These are phyloP conservation scores for Tyrophagus putrescentiae DNA, from an alignment of 1,140 invertebrate species.

Conservation along the genomic window DNA sequence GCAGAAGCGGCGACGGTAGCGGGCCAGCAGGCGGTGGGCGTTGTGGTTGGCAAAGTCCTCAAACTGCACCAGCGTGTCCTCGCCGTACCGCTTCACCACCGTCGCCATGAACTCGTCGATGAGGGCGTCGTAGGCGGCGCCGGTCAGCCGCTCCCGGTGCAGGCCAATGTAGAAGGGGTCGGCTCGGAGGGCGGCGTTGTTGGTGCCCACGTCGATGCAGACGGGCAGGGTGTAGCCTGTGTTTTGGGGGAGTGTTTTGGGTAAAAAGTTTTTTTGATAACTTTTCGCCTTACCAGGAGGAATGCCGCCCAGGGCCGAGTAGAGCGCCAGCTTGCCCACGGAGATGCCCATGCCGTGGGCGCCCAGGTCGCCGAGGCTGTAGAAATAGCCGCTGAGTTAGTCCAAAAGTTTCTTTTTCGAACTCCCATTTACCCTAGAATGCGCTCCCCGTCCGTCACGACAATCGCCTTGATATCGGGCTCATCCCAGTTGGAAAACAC, in stretches of 20 bases:
- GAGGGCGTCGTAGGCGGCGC: conserved; percentile 78
- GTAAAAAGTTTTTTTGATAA: too few species aligned
- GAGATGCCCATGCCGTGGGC: conserved; percentile 92
- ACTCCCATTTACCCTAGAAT: too few species aligned
- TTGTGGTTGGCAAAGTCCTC: conserved; percentile 91
- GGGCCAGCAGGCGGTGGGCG: conserved; percentile 74
- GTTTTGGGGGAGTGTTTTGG: conserved; percentile 80
- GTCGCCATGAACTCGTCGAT: conserved; percentile 97
- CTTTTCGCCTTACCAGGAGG: too few species aligned
- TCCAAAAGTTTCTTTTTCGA: too few species aligned
- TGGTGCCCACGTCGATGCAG: conserved; percentile 79
- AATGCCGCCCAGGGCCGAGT: conserved; percentile 80
- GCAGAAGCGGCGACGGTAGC: conserved; percentile 69
- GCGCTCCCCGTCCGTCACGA: conserved; percentile 85
- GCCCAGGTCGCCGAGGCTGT: conserved; percentile 80
- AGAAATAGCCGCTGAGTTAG: too few species aligned
- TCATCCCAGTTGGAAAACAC: conserved; percentile 63
- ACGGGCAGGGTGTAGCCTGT: conserved; percentile 83
- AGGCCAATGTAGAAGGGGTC: conserved; percentile 92
- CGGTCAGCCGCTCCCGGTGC: conserved; percentile 64
- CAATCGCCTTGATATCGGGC: conserved; percentile 73
- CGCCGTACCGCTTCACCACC: conserved; percentile 55
- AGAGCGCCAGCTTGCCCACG: conserved; percentile 79
- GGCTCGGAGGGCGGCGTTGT: conserved; percentile 66
- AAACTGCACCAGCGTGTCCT: conserved; percentile 50